These are phyloP conservation scores for Sitta europaea DNA, from an alignment of 2,113 vertebrate species.

Conservation along the genomic window DNA sequence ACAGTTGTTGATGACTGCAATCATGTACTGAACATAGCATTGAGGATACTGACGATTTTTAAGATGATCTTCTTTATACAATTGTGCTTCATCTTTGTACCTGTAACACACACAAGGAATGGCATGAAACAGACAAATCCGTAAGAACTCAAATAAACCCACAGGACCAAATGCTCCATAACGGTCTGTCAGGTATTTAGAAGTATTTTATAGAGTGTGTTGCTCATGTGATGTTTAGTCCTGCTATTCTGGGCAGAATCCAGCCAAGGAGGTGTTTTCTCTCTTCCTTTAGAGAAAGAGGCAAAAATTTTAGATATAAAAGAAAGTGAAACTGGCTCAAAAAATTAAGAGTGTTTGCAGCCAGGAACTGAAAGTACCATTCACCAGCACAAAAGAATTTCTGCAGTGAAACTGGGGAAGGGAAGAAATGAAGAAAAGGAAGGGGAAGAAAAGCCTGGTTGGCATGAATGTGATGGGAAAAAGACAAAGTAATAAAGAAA, in stretches of 20 bases:
- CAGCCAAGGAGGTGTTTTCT: not conserved
- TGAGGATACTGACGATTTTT: constrained; percentile 87
- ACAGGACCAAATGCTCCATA: not conserved
- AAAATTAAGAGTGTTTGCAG: not conserved
- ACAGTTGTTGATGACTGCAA: constrained; percentile 96
- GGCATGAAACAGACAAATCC: not conserved
- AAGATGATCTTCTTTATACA: constrained; percentile 92
- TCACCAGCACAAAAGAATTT: not conserved
- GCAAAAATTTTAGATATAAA: not conserved
- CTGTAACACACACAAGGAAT: constrained; percentile 58
- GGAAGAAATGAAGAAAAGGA: not conserved
- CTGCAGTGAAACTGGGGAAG: not conserved
- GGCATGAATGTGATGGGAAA: not conserved
- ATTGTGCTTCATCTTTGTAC: constrained; percentile 87
- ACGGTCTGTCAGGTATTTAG: not conserved
- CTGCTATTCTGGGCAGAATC: not conserved
- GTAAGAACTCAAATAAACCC: not conserved
- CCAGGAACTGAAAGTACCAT: not conserved
- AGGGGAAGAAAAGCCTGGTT: not conserved
- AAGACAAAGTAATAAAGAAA: not conserved
- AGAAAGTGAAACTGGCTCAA: not conserved
- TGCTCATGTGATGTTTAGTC: not conserved
- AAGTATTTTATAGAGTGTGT: not conserved
- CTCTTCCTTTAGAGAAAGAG: not conserved
- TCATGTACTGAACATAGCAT: constrained; percentile 96